Percentiles rank a stretch among this genome's conserved stretches.
phyloP scores from a whole-genome alignment of 2,888 invertebrate species.

The Megalurothrips usitatus region DNA sequence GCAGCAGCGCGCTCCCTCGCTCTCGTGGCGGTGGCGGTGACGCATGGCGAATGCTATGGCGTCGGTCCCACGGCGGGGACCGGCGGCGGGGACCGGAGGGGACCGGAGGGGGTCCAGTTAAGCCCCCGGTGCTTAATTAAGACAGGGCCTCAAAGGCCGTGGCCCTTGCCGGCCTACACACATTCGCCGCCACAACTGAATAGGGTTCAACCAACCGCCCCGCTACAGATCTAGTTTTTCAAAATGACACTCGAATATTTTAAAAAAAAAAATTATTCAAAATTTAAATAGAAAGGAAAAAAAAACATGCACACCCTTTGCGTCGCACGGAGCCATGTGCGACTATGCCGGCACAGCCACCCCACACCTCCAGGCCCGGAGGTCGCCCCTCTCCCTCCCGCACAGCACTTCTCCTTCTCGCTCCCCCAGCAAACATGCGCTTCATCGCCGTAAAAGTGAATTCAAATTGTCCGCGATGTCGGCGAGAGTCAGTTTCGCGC shows the following conservation, averaged over 20 bases:
- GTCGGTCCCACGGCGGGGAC: neutral
- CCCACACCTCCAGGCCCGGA: no score
- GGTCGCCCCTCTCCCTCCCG: neutral
- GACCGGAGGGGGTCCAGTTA: neutral
- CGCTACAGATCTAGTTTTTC: no score
- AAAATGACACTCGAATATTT: no score
- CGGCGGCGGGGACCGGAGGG: neutral
- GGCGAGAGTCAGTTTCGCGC: no score
- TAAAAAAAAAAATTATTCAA: neutral
- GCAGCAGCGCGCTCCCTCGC: neutral
- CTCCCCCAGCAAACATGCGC: neutral
- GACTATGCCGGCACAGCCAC: no score
- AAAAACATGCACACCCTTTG: neutral
- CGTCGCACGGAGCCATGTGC: no score
- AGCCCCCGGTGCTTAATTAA: constrained; percentile 4
- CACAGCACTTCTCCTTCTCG: neutral
- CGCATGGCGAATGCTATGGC: no score
- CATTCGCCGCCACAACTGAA: no score
- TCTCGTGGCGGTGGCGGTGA: neutral
- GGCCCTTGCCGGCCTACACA: no score
- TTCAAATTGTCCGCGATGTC: neutral
- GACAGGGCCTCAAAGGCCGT: neutral
- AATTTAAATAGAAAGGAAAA: neutral
- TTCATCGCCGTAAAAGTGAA: neutral
- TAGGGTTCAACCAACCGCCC: no score